Evolutionary conservation across 2,888 invertebrate species (phyloP), one percentile per base, ranked within the genome.

Genomic region (Taphrorychus bicolor): DNA sequence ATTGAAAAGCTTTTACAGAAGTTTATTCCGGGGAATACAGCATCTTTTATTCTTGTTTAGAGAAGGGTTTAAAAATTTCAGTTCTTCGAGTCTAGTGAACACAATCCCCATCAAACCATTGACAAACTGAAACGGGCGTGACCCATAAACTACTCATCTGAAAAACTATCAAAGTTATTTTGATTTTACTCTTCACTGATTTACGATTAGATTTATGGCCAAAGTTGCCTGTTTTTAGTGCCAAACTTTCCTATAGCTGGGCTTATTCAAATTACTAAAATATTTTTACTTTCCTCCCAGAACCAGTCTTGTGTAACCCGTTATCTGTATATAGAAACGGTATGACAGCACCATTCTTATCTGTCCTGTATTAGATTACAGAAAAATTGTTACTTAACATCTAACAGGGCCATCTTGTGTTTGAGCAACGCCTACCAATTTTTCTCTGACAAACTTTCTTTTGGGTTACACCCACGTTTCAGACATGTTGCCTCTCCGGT

Each of bases 1-100:
- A 71, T 75, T 72, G 73, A 75, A 70, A 68, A 61, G 67, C 68
- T 68, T 70, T 68, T 70, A 66, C 53, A 67, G 42, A 67, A 70
- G 63, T 70, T 70, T 66, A 70, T 69, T 69, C 57, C 18, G 54
- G 56, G 60, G 48, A n/a, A 21, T 11, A 3, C 45, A 58, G 59
- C 48, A 24, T 64, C 51, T 32, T 42, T 52, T 32, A 32, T 32
- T 59, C 23, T 59, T 45, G 7, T 17, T 45, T 45, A 17, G 7
- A 16, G 17, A 2, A 14, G 14, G 45, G 2, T n/a, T n/a, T n/a
- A n/a, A n/a, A n/a, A n/a, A n/a, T n/a, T 16, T 45, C 17, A 16
- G 5, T 45, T 45, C 2, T 32, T 11, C n/a, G n/a, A 32, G 32
- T 32, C 32, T 32, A 11, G 32, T 32, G 32, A 7, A 32, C 32